These are phyloP conservation scores for Unio delphinus DNA, from an alignment of 2,888 invertebrate genomes.

Conservation along the genomic window DNA sequence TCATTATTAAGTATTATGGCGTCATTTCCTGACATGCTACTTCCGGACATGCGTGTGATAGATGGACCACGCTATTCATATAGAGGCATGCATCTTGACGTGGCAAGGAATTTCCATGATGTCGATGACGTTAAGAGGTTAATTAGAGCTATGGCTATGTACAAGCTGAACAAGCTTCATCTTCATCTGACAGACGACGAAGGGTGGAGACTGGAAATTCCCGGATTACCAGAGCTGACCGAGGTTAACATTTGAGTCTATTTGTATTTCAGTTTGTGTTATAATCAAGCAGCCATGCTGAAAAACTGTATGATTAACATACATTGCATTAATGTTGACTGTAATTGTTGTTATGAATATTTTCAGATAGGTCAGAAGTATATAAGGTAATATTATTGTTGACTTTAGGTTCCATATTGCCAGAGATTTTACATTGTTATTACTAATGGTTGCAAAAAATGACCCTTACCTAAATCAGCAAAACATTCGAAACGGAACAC, in stretches of 20 bases:
- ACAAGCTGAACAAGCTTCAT: constrained; percentile 64
- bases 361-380: too few species aligned
- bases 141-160: constrained; percentile 60
- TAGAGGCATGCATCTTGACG: constrained; percentile 63
- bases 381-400: too few species aligned
- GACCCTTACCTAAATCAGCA: too few species aligned
- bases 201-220: constrained; percentile 64
- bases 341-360: too few species aligned
- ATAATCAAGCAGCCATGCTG: too few species aligned
- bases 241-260: constrained; percentile 11
- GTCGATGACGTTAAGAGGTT: constrained; percentile 41
- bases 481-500: too few species aligned
- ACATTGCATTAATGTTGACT: too few species aligned
- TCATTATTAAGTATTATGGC: constrained; percentile 30
- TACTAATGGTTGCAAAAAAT: too few species aligned
- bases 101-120: constrained; percentile 59
- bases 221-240: constrained; percentile 58
- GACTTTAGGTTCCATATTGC: too few species aligned
- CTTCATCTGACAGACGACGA: constrained; percentile 65
- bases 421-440: too few species aligned
- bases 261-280: not conserved
- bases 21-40: not conserved
- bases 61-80: constrained; percentile 25
- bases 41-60: not conserved
- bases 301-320: too few species aligned